Evolutionary conservation across 1,140 invertebrate genomes (phyloP).

Genomic region (Euura saliciscinereae): DNA sequence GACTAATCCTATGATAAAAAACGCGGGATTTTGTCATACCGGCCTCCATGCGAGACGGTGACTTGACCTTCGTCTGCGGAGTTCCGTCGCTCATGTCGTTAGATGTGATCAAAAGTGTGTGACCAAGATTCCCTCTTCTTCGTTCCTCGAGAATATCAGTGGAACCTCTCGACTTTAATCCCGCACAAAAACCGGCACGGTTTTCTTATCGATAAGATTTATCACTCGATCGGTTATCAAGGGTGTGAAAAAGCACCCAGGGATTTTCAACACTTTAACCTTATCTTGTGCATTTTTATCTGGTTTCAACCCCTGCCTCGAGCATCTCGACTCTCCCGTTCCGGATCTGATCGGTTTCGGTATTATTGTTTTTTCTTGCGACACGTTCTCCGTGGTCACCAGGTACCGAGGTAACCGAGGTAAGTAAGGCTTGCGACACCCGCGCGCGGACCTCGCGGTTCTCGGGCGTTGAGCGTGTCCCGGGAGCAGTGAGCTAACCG

Average conservation of each 20-base stretch:
- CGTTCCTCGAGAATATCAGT: no score
- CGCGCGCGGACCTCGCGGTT: neutral
- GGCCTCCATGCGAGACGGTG: slow-evolving; percentile 37
- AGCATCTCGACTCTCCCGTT: neutral
- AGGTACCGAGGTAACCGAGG: neutral
- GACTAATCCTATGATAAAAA: neutral
- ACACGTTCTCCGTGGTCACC: no score
- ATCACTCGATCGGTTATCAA: no score
- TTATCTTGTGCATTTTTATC: slow-evolving; percentile 10
- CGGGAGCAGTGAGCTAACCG: slow-evolving; percentile 57
- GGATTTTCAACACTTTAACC: neutral
- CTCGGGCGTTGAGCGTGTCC: slow-evolving; percentile 42
- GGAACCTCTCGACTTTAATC: no score
- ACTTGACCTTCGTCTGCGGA: slow-evolving; percentile 35
- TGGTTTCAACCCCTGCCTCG: slow-evolving; percentile 1
- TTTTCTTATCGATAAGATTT: no score
- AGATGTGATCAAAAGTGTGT: no score
- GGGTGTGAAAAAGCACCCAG: no score
- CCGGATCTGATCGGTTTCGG: no score
- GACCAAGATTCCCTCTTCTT: no score
- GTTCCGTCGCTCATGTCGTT: slow-evolving; percentile 41
- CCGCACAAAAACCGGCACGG: no score
- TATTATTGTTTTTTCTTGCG: no score
- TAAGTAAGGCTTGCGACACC: neutral
- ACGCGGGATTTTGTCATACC: slow-evolving; percentile 32